Percentiles rank a stretch among this genome's conserved stretches.
Conservation (phyloP, 2,113 vertebrate species). For the Suncus etruscus region DNA sequence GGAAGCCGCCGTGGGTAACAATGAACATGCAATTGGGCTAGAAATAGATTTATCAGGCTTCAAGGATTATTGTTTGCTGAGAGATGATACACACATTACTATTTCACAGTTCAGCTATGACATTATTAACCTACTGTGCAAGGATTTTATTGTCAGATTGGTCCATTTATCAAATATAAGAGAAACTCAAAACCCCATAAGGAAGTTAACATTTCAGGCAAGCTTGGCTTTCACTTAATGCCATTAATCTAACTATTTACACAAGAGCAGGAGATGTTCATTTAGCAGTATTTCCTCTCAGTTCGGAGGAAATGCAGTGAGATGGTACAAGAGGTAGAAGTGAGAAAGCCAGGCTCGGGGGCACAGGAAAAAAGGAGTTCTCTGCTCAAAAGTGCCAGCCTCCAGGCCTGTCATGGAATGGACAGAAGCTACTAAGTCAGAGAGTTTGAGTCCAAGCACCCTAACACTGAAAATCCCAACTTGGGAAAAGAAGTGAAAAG, state of each 20-base stretch:
- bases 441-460: too few species aligned
- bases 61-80: conserved; percentile 91
- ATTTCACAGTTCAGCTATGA: conserved; percentile 90
- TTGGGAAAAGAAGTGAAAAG: too few species aligned
- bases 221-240: conserved; percentile 86
- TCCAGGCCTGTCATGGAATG: conserved; percentile 49
- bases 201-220: conserved; percentile 90
- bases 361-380: conserved; percentile 81
- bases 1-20: conserved; percentile 70
- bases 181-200: conserved; percentile 89
- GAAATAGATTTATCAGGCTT: conserved; percentile 90
- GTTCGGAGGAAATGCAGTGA: conserved; percentile 80
- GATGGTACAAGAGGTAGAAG: conserved; percentile 77
- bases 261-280: conserved; percentile 86
- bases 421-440: too few species aligned
- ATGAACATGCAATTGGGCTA: conserved; percentile 84
- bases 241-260: conserved; percentile 90
- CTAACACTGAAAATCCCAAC: too few species aligned
- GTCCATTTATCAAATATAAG: conserved; percentile 92
- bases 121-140: conserved; percentile 91
- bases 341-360: conserved; percentile 80
- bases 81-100: conserved; percentile 89
- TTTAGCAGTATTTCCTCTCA: conserved; percentile 81
- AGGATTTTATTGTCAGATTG: conserved; percentile 90
- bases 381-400: conserved; percentile 77